Base-by-base conservation (phyloP, 2,888 invertebrate species). In the Polydrusus cervinus region DNA sequence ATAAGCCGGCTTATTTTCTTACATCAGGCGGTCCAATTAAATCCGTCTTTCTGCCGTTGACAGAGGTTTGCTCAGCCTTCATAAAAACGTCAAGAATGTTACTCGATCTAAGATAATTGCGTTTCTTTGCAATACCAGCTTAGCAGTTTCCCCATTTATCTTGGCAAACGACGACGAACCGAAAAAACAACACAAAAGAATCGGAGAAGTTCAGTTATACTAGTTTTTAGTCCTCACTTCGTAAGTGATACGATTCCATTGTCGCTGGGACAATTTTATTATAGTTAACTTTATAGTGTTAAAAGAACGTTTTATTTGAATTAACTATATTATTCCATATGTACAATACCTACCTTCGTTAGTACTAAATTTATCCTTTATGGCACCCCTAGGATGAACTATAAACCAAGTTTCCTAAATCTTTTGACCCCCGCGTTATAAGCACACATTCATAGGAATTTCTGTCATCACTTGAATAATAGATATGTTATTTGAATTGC, bases 131-230 rank as follows among this genome's bases (percentile, higher is more conserved):
- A 80, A 79, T 79, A 78, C 79, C 80, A 80, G 80, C 47, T 47
- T 47, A 47, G 47, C 80, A 80, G 81, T 80, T 81, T 82, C 80
- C 78, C 79, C 73, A 76, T 78, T 81, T 80, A 81, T 81, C 80
- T 79, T 79, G 82, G 80, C 80, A 82, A 82, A 82, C 80, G 81
- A 80, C 78, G 80, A 79, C 80, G 79, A 78, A 75, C 71, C 70
- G 77, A 68, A 78, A 76, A 78, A 80, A 78, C 77, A 80, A 75
- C 70, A 51, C 47, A 30, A 45, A 64, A 62, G 43, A 74, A 45
- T 74, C 51, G n/a, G n/a, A 11, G 20, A 18, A 18, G 10, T 51
- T 20, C 20, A 51, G 20, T 20, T 11, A 20, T 47, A 47, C 47
- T 47, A 9, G 47, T 47, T 16, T 47, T 47, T 47, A 14, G n/a